phyloP scores from a whole-genome alignment of 2,888 invertebrate genomes.

The Cenopis cana region DNA sequence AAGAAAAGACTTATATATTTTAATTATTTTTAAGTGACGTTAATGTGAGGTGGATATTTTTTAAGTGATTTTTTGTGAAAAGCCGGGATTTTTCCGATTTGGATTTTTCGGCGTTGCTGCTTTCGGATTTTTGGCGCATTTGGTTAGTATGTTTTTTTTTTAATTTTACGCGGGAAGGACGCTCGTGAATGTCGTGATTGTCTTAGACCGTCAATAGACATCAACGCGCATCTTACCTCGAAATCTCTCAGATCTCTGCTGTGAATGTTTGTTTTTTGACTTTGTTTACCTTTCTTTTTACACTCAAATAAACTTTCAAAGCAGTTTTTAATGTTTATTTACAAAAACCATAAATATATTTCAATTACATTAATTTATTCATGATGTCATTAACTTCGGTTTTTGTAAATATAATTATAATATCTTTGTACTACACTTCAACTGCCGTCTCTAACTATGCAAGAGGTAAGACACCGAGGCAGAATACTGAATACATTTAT shows the following conservation, averaged over 20 bases:
- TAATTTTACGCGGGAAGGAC: not conserved
- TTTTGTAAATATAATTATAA: constrained; percentile 7
- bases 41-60: constrained; percentile 75
- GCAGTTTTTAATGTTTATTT: not conserved
- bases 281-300: constrained; percentile 16
- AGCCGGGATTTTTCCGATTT: constrained; percentile 52
- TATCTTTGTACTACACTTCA: not conserved
- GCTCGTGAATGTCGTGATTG: constrained; percentile 22
- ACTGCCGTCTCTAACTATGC: not conserved
- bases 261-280: constrained; percentile 24
- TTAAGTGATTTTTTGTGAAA: constrained; percentile 71
- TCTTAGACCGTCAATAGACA: constrained; percentile 70
- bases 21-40: constrained; percentile 68
- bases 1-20: constrained; percentile 81
- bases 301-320: constrained; percentile 24
- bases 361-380: not conserved
- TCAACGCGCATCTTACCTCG: constrained; percentile 72
- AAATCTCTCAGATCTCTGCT: too few relatives aligned
- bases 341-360: constrained; percentile 6
- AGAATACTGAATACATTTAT: constrained; percentile 15
- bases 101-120: constrained; percentile 62
- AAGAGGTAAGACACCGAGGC: constrained; percentile 4
- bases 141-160: constrained; percentile 65
- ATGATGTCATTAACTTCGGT: not conserved
- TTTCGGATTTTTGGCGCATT: constrained; percentile 63